Conservation (phyloP, 2,888 invertebrate genomes). For the Euplexia lucipara region DNA sequence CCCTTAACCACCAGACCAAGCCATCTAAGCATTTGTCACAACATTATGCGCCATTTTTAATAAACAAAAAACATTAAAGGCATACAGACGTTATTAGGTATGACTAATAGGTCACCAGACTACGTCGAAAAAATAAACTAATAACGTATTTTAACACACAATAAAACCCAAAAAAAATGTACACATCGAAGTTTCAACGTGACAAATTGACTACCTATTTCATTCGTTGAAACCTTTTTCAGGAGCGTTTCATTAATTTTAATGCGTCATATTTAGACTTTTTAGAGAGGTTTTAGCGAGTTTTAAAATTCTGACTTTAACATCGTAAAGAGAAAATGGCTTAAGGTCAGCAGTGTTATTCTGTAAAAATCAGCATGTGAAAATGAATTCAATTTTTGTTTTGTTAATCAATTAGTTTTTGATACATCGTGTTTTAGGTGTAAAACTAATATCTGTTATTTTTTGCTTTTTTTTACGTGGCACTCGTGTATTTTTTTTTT, state of each 20-base stretch:
- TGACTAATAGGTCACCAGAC: not conserved
- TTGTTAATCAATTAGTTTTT: no score
- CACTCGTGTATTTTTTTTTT: no score
- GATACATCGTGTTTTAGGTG: no score
- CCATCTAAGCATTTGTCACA: no score
- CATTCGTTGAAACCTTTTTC: conserved; percentile 34
- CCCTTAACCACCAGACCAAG: no score
- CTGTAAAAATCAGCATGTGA: no score
- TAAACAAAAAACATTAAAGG: no score
- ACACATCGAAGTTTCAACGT: conserved; percentile 16
- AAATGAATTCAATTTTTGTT: no score
- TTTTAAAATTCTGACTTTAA: conserved; percentile 28
- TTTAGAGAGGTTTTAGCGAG: conserved; percentile 13
- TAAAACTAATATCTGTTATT: no score
- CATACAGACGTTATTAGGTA: conserved; percentile 3
- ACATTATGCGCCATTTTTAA: no score
- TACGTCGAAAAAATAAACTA: not conserved
- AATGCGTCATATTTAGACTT: conserved; percentile 49
- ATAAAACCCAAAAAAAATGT: not conserved
- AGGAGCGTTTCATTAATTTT: conserved; percentile 52
- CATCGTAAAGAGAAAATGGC: conserved; percentile 6
- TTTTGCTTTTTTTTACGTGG: no score
- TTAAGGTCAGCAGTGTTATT: no score
- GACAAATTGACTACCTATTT: conserved; percentile 52
- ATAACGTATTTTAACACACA: not conserved